Conservation (phyloP, 2,797 vertebrate genomes). For the Phrynocephalus guinanensis region DNA sequence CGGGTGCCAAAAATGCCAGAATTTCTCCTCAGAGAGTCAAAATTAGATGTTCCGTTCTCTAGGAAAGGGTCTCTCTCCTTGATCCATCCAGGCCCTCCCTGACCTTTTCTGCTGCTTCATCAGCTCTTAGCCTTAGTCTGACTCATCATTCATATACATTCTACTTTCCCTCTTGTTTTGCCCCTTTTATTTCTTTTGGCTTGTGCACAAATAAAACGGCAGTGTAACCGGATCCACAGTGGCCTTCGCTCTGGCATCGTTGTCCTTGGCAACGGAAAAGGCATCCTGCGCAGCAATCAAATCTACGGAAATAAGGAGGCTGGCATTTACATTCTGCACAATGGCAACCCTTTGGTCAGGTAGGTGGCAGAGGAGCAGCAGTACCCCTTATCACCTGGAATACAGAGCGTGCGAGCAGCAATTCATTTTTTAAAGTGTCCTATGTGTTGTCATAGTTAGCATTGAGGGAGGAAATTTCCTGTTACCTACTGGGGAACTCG, state of each 20-base stretch:
- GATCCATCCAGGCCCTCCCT: neutral
- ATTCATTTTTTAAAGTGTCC: neutral
- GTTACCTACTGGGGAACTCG: neutral
- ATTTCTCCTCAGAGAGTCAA: neutral
- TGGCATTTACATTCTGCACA: slow-evolving; percentile 94
- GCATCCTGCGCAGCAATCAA: slow-evolving; percentile 91
- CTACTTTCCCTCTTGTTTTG: slow-evolving; percentile 39
- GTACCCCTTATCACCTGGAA: slow-evolving; percentile 10
- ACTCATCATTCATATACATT: slow-evolving; percentile 34
- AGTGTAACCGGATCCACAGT: slow-evolving; percentile 95
- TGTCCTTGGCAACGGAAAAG: slow-evolving; percentile 91
- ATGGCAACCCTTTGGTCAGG: slow-evolving; percentile 92
- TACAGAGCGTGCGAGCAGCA: neutral
- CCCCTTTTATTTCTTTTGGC: slow-evolving; percentile 53
- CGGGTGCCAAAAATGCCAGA: neutral
- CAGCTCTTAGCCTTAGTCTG: neutral
- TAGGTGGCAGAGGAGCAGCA: slow-evolving; percentile 64
- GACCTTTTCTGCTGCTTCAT: slow-evolving; percentile 34
- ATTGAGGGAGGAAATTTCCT: neutral
- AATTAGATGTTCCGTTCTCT: neutral
- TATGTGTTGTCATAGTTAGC: neutral
- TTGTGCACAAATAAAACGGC: slow-evolving; percentile 52
- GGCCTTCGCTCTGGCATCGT: slow-evolving; percentile 92
- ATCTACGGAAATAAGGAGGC: slow-evolving; percentile 96
- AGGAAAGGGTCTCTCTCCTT: neutral